Percentiles rank a stretch among this genome's conserved stretches.
Evolutionary conservation across 2,888 invertebrate genomes (phyloP).

Genomic region (Cabera pusaria): DNA sequence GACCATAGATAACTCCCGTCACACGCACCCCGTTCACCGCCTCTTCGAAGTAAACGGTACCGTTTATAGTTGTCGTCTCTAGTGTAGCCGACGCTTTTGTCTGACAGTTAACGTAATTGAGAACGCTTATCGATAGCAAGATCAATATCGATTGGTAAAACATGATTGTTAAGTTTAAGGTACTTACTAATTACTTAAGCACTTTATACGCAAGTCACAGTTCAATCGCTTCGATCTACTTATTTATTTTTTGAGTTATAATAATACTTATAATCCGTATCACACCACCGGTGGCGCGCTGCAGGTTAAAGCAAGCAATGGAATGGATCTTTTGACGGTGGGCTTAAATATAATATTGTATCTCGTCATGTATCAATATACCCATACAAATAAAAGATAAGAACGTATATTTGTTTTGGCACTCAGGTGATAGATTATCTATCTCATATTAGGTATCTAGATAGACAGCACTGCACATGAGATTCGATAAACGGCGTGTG

Average conservation of each 20-base stretch:
- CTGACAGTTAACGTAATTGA: constrained; percentile 22
- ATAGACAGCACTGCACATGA: constrained; percentile 1
- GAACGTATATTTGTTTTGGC: too few relatives aligned
- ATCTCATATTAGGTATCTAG: too few relatives aligned
- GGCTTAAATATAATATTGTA: constrained; percentile 11
- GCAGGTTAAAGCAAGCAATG: constrained; percentile 1
- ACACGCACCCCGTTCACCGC: constrained; percentile 69
- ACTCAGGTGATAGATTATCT: too few relatives aligned
- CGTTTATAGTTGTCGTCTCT: constrained; percentile 41
- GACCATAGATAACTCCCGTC: constrained; percentile 76
- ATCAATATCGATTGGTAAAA: constrained; percentile 10
- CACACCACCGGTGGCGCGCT: too few relatives aligned
- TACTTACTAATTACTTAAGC: too few relatives aligned
- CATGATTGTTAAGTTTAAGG: too few relatives aligned
- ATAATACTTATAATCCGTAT: too few relatives aligned
- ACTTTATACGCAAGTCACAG: constrained; percentile 1
- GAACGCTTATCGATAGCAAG: constrained; percentile 14
- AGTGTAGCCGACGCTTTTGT: constrained; percentile 55
- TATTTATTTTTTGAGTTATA: too few relatives aligned
- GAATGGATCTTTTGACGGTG: not conserved
- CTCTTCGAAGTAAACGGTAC: constrained; percentile 71
- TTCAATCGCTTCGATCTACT: not conserved
- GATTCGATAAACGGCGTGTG: constrained; percentile 2
- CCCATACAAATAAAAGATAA: too few relatives aligned
- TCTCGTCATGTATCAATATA: too few relatives aligned